Evolutionary conservation across 2,888 invertebrate species (phyloP).

Genomic region (Ametastegia equiseti): DNA sequence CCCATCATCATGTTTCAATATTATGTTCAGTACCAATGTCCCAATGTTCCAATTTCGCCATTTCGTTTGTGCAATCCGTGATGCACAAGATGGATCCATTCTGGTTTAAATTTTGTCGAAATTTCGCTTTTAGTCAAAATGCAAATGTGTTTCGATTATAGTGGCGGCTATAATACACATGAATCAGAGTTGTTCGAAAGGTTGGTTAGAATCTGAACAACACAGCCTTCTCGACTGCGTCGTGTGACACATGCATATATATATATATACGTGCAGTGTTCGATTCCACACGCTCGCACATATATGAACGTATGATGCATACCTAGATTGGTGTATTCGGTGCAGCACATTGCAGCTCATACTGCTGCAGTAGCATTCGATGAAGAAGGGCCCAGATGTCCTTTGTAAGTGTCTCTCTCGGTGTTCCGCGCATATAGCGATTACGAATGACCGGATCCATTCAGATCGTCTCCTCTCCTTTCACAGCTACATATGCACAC

Average conservation of each 20-base stretch:
- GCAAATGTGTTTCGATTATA: not conserved
- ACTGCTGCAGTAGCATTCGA: slow-evolving; percentile 9
- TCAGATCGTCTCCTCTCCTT: slow-evolving; percentile 57
- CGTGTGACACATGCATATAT: not conserved
- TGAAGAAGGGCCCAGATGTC: slow-evolving; percentile 48
- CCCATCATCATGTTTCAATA: too few relatives aligned
- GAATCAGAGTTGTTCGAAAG: slow-evolving; percentile 13
- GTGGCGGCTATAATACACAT: not conserved
- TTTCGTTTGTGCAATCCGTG: not conserved
- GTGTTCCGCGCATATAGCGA: slow-evolving; percentile 53
- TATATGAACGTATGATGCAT: not conserved
- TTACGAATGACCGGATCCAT: slow-evolving; percentile 63
- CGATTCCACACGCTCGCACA: not conserved
- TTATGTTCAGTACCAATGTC: too few relatives aligned
- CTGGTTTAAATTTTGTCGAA: not conserved
- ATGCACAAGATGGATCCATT: not conserved
- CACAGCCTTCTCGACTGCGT: not conserved
- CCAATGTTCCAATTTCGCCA: too few relatives aligned
- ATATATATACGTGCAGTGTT: not conserved
- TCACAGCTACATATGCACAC: not conserved
- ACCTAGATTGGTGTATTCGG: not conserved
- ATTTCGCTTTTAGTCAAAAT: not conserved
- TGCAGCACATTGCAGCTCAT: not conserved
- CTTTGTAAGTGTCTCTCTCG: slow-evolving; percentile 42
- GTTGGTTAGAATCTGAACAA: slow-evolving; percentile 1